A percentile compares a stretch with the other conserved stretches of the same genome.
Evolutionary conservation across 2,113 vertebrate genomes (phyloP).

Genomic region (Nibea coibor): DNA sequence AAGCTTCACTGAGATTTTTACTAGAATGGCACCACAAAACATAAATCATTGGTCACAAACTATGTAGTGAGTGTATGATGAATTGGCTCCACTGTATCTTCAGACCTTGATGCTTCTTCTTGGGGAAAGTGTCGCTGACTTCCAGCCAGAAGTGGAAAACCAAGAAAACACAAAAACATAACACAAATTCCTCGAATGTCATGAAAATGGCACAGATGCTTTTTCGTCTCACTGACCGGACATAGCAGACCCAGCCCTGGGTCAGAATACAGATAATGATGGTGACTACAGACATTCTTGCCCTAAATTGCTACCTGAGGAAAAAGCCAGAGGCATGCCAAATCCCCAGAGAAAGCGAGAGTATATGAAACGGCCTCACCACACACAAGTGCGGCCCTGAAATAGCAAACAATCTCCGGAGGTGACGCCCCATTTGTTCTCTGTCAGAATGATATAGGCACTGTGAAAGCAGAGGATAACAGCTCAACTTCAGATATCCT

Average conservation of each 20-base stretch:
- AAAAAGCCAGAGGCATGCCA: conserved; percentile 65
- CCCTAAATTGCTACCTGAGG: conserved; percentile 81
- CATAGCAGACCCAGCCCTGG: conserved; percentile 48
- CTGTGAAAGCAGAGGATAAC: conserved; percentile 25
- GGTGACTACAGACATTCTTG: conserved; percentile 73
- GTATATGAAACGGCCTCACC: conserved; percentile 30
- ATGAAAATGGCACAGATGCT: conserved; percentile 32
- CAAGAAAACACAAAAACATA: conserved; percentile 22
- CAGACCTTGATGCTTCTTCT: not conserved
- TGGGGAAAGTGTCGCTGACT: not conserved
- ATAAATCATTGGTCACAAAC: not conserved
- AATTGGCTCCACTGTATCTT: not conserved
- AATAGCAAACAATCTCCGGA: conserved; percentile 61
- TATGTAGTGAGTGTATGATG: not conserved
- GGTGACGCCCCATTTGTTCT: conserved; percentile 43
- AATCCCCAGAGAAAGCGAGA: conserved; percentile 54
- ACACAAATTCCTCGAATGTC: conserved; percentile 57
- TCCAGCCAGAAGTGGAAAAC: conserved; percentile 1
- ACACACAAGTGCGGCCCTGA: conserved; percentile 60
- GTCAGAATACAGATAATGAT: conserved; percentile 74
- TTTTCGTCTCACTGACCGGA: conserved; percentile 28
- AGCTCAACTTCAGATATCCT: conserved; percentile 2
- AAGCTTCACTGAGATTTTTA: not conserved
- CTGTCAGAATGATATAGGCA: conserved; percentile 27
- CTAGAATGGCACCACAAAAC: not conserved